Base-by-base conservation (phyloP, 2,797 vertebrate species). In the Phoxinus dragarum region DNA sequence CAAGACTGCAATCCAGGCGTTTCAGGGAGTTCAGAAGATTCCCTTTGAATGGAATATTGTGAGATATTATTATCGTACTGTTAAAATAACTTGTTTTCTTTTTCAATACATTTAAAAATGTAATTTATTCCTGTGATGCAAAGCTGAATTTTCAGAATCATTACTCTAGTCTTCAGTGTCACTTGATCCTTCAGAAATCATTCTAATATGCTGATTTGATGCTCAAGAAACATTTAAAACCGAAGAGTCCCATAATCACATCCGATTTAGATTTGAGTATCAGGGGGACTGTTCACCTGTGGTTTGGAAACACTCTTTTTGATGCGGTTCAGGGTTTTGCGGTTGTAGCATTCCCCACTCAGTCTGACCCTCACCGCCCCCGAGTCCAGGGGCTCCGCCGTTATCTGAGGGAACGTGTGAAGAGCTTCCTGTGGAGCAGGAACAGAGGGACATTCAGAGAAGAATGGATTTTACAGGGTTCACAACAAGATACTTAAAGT, bases 241-340 rank as follows among this genome's bases (percentile, higher is more conserved):
- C 10, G 8, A 36, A 75, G 10, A 6, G 3, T 23, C 10, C 5
- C 47, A 36, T 54, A 36, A 73, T 47, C 23, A 47, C 9, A 31
- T 47, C 14, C 31, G 21, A 47, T 73, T 47, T 16, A 27, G n/a
- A 23, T 31, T 27, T 31, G n/a, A 64, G n/a, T 64, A 27, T 31
- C n/a, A 27, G 27, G 5, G 12, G 12, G 27, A 61, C 1, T 21
- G 19, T 86, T 40, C 17, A 97, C 97, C 97, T 98, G 97, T 92
- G 96, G 96, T 92, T 97, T 97, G 89, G 97, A 95, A 88, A 96
- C 94, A 87, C 93, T 96, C 94, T 97, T 97, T 93, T 97, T 98
- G 88, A 98, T 95, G 90, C 97, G 95, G 94, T 97, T 98, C 89
- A 98, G 96, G 3, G 97, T 98, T 93, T 98, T 98, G 59, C 97